Conservation (phyloP, 2,888 invertebrate genomes). For the Elaeidobius kamerunicus region DNA sequence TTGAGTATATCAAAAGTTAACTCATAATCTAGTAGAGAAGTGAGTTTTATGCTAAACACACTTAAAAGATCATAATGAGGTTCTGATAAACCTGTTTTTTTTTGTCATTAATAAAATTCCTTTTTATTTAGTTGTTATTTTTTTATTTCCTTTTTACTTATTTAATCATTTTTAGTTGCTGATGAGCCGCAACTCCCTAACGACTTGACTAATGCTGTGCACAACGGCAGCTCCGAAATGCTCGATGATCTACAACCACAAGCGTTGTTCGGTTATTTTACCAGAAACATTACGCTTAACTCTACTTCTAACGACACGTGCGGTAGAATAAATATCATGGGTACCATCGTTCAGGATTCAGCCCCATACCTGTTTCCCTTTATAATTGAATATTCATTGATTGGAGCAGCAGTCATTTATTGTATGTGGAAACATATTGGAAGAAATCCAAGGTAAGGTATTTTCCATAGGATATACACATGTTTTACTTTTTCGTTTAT, state of each 20-base stretch:
- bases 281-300: slow-evolving; percentile 47
- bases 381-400: slow-evolving; percentile 92
- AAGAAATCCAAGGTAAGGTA: slow-evolving; percentile 71
- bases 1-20: too few species aligned
- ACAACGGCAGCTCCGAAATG: slow-evolving; percentile 41
- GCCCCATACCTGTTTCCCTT: slow-evolving; percentile 95
- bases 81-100: background rate
- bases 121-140: background rate
- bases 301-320: slow-evolving; percentile 61
- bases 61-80: too few species aligned
- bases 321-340: slow-evolving; percentile 86
- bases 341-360: slow-evolving; percentile 86
- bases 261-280: slow-evolving; percentile 39
- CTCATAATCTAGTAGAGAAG: too few species aligned
- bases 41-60: too few species aligned
- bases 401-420: slow-evolving; percentile 92
- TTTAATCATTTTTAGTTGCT: slow-evolving; percentile 41
- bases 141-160: background rate
- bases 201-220: slow-evolving; percentile 33
- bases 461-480: too few species aligned
- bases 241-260: slow-evolving; percentile 45
- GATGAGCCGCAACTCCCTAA: slow-evolving; percentile 36
- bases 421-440: slow-evolving; percentile 97
- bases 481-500: too few species aligned
- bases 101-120: background rate